phyloP scores from a whole-genome alignment of 1,140 invertebrate genomes.

The Drosophila punjabiensis region DNA sequence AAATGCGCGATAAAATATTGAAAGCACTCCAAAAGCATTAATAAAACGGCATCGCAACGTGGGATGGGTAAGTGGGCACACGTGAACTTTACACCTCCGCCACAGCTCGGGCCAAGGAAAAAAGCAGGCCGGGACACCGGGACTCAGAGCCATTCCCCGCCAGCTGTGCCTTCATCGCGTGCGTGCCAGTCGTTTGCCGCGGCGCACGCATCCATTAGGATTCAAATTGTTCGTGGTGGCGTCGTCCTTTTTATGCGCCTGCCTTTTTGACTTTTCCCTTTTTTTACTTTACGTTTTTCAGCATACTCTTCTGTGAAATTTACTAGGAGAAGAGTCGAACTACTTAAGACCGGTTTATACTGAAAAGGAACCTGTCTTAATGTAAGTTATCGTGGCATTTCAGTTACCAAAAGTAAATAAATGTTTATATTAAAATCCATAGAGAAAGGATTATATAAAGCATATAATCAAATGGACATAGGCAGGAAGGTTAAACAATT shows the following conservation, averaged over 20 bases:
- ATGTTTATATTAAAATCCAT: background rate
- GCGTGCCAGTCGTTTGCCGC: constrained; percentile 70
- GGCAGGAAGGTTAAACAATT: background rate
- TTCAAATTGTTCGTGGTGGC: constrained; percentile 75
- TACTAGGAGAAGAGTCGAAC: constrained; percentile 1
- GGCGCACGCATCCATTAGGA: constrained; percentile 82
- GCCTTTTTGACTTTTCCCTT: constrained; percentile 64
- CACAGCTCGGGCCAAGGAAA: constrained; percentile 34
- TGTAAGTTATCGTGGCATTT: background rate
- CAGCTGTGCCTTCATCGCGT: constrained; percentile 71
- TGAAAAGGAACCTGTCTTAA: background rate
- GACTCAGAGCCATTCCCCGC: constrained; percentile 24
- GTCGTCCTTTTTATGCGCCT: constrained; percentile 72
- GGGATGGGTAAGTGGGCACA: constrained; percentile 77
- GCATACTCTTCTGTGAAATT: constrained; percentile 15
- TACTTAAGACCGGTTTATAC: background rate
- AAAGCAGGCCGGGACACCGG: constrained; percentile 7
- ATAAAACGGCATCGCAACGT: constrained; percentile 58
- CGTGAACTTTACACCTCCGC: constrained; percentile 79
- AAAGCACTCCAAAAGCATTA: constrained; percentile 83
- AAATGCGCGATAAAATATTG: constrained; percentile 80
- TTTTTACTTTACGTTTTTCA: constrained; percentile 33
- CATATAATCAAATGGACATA: background rate
- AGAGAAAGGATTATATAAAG: background rate
- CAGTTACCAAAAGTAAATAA: background rate